phyloP scores from a whole-genome alignment of 1,140 invertebrate species.

The Nylanderia fulva region DNA sequence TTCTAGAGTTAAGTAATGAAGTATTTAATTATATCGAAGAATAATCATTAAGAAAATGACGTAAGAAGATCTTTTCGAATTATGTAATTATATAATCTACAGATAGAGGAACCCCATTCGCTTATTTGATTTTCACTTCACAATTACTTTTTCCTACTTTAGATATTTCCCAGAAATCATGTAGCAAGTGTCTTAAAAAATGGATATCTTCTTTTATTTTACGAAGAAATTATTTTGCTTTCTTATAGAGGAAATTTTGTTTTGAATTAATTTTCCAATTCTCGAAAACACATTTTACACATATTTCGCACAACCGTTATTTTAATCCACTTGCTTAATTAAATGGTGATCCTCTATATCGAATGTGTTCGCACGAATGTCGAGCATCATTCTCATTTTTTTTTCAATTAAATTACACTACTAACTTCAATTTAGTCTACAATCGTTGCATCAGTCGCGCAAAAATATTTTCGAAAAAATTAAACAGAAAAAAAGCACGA shows the following conservation, averaged over 20 bases:
- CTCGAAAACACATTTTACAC: no score
- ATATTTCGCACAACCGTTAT: not conserved
- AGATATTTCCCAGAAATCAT: no score
- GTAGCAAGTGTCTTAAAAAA: not conserved
- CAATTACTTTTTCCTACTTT: not conserved
- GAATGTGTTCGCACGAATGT: not conserved
- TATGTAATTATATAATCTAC: not conserved
- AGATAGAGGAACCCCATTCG: not conserved
- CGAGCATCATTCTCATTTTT: not conserved
- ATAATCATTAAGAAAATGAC: constrained; percentile 1
- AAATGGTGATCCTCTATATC: not conserved
- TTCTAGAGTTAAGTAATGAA: constrained; percentile 18
- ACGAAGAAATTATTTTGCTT: no score
- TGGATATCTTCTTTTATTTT: no score
- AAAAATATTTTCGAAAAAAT: not conserved
- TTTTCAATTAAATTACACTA: not conserved
- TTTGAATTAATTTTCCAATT: no score
- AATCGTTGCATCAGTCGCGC: constrained; percentile 48
- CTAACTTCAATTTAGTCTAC: not conserved
- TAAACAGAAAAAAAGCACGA: not conserved
- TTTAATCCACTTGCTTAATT: not conserved
- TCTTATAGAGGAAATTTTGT: no score
- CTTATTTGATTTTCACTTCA: not conserved
- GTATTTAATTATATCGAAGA: constrained; percentile 24
- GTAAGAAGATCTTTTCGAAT: not conserved